These are phyloP conservation scores for Machaerirhynchus nigripectus DNA, from an alignment of 2,113 vertebrate genomes.

Conservation along the genomic window DNA sequence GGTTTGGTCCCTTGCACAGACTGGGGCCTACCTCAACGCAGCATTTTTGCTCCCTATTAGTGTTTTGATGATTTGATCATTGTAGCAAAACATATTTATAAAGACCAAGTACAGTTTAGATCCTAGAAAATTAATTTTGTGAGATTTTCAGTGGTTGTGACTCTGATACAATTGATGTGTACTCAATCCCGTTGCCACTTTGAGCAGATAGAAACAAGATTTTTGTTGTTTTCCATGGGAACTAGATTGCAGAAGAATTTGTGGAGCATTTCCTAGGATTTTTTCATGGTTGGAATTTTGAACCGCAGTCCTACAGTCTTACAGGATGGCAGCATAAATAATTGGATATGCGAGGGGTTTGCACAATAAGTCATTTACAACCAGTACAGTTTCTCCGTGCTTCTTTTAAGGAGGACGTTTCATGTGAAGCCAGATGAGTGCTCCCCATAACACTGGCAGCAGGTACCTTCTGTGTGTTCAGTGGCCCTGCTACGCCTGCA, in stretches of 20 bases:
- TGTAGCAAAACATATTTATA: not conserved
- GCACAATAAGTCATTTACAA: not conserved
- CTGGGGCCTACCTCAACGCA: not conserved
- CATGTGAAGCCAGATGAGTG: not conserved
- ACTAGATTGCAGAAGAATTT: not conserved
- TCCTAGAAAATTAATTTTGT: not conserved
- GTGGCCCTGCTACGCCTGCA: not conserved
- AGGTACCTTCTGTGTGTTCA: not conserved
- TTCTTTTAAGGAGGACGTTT: not conserved
- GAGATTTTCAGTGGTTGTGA: not conserved
- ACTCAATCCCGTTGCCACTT: not conserved
- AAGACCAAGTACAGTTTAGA: not conserved
- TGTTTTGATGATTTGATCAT: not conserved
- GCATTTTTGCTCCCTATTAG: not conserved
- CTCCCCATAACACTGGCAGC: not conserved
- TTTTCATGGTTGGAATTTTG: not conserved
- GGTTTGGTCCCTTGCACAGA: not conserved
- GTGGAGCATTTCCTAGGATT: not conserved
- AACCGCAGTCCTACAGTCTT: not conserved
- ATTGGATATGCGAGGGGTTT: not conserved
- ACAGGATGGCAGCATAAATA: not conserved
- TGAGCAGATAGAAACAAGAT: not conserved
- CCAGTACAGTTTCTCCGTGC: not conserved
- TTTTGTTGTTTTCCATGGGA: not conserved
- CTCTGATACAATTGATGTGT: not conserved